phyloP scores from a whole-genome alignment of 2,888 invertebrate species.

The Ypsolopha sequella region DNA sequence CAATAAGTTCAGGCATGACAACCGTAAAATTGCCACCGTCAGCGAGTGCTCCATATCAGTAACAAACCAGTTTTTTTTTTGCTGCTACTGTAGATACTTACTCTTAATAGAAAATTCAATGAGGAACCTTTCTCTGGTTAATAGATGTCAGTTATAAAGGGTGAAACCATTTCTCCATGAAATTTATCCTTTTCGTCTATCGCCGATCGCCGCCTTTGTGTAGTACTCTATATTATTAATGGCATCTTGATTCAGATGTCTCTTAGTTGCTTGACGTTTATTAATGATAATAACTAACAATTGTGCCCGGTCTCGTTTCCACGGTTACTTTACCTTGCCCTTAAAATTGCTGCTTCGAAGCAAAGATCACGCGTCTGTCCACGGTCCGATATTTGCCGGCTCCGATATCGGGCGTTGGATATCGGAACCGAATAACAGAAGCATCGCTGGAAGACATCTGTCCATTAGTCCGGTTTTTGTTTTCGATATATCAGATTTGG shows the following conservation, averaged over 20 bases:
- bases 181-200: constrained; percentile 48
- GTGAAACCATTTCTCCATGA: constrained; percentile 57
- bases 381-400: too few relatives aligned
- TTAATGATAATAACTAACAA: constrained; percentile 62
- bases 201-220: constrained; percentile 21
- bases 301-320: constrained; percentile 46
- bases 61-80: background rate
- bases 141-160: constrained; percentile 57
- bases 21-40: constrained; percentile 33
- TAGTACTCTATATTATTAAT: constrained; percentile 62
- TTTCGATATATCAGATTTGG: too few relatives aligned
- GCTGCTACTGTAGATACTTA: constrained; percentile 1
- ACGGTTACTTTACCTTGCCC: background rate
- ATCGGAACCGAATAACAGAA: too few relatives aligned
- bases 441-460: too few relatives aligned
- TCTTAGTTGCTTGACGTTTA: constrained; percentile 53
- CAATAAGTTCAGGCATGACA: constrained; percentile 17
- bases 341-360: background rate
- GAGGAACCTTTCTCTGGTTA: constrained; percentile 36
- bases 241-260: constrained; percentile 63
- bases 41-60: constrained; percentile 9
- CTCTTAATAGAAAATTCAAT: background rate
- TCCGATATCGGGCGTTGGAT: too few relatives aligned
- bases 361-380: background rate
- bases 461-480: too few relatives aligned